Base-by-base conservation (phyloP, 2,888 invertebrate genomes). In the Neoaliturus tenellus region DNA sequence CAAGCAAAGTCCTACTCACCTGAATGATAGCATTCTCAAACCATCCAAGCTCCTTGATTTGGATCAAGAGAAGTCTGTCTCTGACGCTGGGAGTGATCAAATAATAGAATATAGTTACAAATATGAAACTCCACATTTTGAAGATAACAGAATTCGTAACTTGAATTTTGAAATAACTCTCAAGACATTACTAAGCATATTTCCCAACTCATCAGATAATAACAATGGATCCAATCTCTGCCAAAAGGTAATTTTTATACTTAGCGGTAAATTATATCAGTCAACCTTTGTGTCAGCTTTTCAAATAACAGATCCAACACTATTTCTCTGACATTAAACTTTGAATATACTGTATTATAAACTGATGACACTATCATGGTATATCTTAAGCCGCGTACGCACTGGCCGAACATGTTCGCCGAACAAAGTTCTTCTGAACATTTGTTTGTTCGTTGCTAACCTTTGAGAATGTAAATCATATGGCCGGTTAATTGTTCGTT, bases 181-280 rank as follows among this genome's bases (percentile, higher is more conserved):
- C 12, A 58, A 55, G 1, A 58, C 51, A 39, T 39, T 80, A 12
- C 58, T 58, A 20, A 62, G 62, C 20, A 62, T 80, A 39, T 23
- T 80, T 20, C 25, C 25, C 17, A 58, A 28, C 78, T 8, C 31
- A 20, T 78, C 78, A 31, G 51, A 51, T 1, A 20, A 51, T 20
- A 51, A 78, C n/a, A 28, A 33, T 58, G 80, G 58, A 51, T 33
- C 33, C 14, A 80, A 55, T 35, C 80, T 58, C 17, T 80, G 80
- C n/a, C 35, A 80, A 58, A 48, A 80, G 80, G 80, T 80, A 78
- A 48, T 5, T 73, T 39, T 4, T n/a, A n/a, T n/a, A n/a, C n/a
- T n/a, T n/a, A n/a, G n/a, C n/a, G n/a, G n/a, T n/a, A n/a, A n/a
- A n/a, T n/a, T n/a, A n/a, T n/a, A n/a, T n/a, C n/a, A n/a, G n/a